phyloP scores from a whole-genome alignment of 1,140 invertebrate genomes.

The Vollenhovia emeryi region DNA sequence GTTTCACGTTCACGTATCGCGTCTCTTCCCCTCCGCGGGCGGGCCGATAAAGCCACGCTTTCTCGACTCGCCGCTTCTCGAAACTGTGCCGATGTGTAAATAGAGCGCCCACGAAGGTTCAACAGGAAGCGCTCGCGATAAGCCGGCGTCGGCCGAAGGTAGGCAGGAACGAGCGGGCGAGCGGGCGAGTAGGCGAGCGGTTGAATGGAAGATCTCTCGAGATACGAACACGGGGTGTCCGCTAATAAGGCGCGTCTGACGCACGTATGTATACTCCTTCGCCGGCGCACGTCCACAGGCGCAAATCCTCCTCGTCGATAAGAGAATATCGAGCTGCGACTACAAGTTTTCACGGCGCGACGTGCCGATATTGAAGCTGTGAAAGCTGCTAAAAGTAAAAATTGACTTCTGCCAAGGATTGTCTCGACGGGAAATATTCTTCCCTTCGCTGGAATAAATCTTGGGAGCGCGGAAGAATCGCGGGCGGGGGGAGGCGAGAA shows the following conservation, averaged over 20 bases:
- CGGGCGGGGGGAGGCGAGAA: constrained; percentile 29
- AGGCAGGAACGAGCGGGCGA: constrained; percentile 37
- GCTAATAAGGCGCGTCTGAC: neutral
- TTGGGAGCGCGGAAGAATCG: neutral
- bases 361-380: neutral
- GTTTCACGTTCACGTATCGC: constrained; percentile 52
- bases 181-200: constrained; percentile 12
- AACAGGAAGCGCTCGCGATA: constrained; percentile 53
- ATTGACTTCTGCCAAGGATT: neutral
- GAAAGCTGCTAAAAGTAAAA: neutral
- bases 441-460: neutral
- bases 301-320: neutral
- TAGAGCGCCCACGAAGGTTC: constrained; percentile 63
- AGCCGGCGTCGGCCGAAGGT: constrained; percentile 45
- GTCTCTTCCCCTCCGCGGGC: neutral
- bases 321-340: neutral
- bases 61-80: constrained; percentile 65
- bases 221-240: constrained; percentile 1
- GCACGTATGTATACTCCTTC: neutral
- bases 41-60: constrained; percentile 52
- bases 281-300: neutral
- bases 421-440: neutral
- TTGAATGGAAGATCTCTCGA: constrained; percentile 33
- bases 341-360: neutral
- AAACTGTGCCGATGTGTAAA: constrained; percentile 69